A percentile compares a stretch with the other conserved stretches of the same genome.
phyloP scores from a whole-genome alignment of 2,113 vertebrate species.

The Leucopsar rothschildi region DNA sequence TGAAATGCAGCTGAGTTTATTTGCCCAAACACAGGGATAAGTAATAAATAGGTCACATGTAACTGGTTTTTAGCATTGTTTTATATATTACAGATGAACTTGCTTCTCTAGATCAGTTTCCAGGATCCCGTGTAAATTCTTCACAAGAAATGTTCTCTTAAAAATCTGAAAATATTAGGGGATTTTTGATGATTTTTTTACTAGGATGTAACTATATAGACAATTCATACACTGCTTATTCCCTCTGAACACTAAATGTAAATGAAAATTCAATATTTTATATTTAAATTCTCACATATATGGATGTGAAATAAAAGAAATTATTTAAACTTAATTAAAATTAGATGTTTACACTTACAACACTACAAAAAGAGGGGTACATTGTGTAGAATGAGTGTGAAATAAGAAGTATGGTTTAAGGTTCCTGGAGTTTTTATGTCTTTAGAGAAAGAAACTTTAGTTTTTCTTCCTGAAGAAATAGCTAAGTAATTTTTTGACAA shows the following conservation, averaged over 20 bases:
- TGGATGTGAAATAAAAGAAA: background rate
- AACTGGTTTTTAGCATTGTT: background rate
- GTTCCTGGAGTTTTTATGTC: background rate
- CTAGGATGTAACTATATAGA: background rate
- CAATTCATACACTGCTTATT: background rate
- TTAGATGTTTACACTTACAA: background rate
- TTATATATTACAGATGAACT: background rate
- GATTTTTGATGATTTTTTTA: background rate
- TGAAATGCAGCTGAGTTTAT: background rate
- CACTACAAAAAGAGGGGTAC: background rate
- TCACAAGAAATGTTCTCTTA: background rate
- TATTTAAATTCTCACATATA: background rate
- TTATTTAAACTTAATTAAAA: background rate
- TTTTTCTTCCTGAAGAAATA: background rate
- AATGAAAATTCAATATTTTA: background rate
- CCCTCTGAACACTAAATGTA: background rate
- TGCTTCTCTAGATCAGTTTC: background rate
- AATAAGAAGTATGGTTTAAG: background rate
- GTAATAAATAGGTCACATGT: background rate
- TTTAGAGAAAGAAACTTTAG: background rate
- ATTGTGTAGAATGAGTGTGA: background rate
- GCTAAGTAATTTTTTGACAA: background rate
- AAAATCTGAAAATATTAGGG: background rate
- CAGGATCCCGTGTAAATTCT: background rate
- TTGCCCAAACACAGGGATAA: background rate